Evolutionary conservation across 2,888 invertebrate species (phyloP), one percentile per base, ranked within the genome.

Genomic region (Tachina lurida): DNA sequence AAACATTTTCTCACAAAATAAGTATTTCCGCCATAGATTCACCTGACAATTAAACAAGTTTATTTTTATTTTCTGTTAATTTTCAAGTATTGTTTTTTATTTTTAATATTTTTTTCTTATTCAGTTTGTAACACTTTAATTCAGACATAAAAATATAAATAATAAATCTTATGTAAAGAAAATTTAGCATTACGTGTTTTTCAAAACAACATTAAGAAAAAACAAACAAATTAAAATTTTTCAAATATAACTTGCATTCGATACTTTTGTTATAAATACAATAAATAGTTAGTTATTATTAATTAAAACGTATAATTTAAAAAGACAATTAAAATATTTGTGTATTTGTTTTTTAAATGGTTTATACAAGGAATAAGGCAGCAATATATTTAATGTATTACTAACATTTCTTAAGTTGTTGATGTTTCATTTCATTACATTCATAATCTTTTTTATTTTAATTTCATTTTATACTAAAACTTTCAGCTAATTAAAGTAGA

Each of bases 321-420:
- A 56, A 60, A 45, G 62, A 79, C 68, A 71, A 52, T 65, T 80
- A 68, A 73, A 68, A 76, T 77, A 62, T 58, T 71, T 58, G 39
- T 68, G 41, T 71, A 47, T 52, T 74, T 68, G 56, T 68, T 74
- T 73, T 43, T 76, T 70, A 89, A 89, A 88, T 88, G 88, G 87
- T 89, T 89, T 89, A 90, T 90, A 91, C 91, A 90, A 91, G 90
- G 90, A 90, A 90, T 90, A 90, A 90, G 91, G 91, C 90, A 90
- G 90, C 91, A 89, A 89, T 90, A 90, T 88, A 87, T 89, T 88
- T 87, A 87, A 86, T 80, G 78, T 84, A 79, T 86, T 84, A 84
- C 79, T 79, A 84, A 85, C 83, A 85, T 87, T 62, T 81, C 78
- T 80, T 31, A 31, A 71, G n/a, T 76, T 78, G 19, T 81, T 68